A percentile compares a stretch with the other conserved stretches of the same genome.
These are phyloP conservation scores for Cottoperca gobio DNA, from an alignment of 2,797 vertebrate genomes.

Conservation along the genomic window DNA sequence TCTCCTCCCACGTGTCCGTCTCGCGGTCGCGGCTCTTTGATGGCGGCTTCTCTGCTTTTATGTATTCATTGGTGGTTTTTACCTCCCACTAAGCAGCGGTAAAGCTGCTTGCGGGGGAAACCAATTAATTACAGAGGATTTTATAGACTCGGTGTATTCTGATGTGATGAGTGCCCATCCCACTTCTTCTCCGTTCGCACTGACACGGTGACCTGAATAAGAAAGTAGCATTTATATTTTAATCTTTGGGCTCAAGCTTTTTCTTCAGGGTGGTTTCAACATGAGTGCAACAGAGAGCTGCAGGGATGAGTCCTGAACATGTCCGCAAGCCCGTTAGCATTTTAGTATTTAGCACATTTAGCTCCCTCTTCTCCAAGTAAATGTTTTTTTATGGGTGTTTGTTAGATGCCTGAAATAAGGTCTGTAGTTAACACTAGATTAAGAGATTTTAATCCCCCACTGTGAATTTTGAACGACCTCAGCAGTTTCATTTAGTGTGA, in stretches of 20 bases:
- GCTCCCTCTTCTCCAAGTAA: no score
- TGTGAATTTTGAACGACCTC: no score
- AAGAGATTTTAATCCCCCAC: no score
- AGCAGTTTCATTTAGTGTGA: no score
- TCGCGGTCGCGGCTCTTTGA: slow-evolving; percentile 15
- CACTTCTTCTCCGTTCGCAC: slow-evolving; percentile 27
- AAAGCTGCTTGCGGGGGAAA: slow-evolving; percentile 21
- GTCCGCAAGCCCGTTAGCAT: no score
- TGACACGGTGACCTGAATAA: slow-evolving; percentile 41
- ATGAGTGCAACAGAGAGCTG: neutral
- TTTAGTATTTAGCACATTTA: no score
- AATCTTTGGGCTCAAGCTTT: slow-evolving; percentile 25
- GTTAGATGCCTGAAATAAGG: no score
- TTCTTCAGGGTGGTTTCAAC: slow-evolving; percentile 5
- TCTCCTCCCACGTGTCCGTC: slow-evolving; percentile 2
- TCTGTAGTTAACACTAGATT: no score
- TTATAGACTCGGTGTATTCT: slow-evolving; percentile 31
- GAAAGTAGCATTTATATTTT: slow-evolving; percentile 42
- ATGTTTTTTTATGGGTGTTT: no score
- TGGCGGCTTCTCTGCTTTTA: slow-evolving; percentile 6
- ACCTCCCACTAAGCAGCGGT: slow-evolving; percentile 34
- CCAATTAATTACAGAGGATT: slow-evolving; percentile 52
- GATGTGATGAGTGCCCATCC: slow-evolving; percentile 36
- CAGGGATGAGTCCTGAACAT: neutral
- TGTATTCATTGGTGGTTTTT: slow-evolving; percentile 45